Conservation (phyloP, 2,113 vertebrate genomes). For the Hippocampus barbouri region DNA sequence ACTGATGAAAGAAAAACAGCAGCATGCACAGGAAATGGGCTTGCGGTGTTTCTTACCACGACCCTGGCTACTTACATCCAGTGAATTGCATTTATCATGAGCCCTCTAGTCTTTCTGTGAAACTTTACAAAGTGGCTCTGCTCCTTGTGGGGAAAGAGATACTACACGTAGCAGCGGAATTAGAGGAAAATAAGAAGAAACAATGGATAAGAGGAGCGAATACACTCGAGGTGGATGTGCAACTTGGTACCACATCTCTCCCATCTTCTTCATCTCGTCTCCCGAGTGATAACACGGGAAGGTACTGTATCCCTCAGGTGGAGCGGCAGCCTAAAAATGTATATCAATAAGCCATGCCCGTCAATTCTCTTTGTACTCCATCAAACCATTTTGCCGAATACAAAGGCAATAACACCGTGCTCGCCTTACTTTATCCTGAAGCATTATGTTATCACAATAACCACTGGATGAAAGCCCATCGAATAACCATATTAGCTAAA, state of each 20-base stretch:
- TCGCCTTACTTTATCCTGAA: slow-evolving; percentile 4
- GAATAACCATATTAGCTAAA: neutral
- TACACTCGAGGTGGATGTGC: slow-evolving; percentile 12
- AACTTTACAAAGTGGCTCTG: slow-evolving; percentile 43
- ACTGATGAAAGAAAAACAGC: slow-evolving; percentile 37
- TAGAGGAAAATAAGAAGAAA: slow-evolving; percentile 33
- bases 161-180: slow-evolving; percentile 44
- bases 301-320: slow-evolving; percentile 9
- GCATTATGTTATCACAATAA: neutral
- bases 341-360: slow-evolving; percentile 35
- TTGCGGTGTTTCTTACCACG: slow-evolving; percentile 37
- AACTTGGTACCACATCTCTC: slow-evolving; percentile 10
- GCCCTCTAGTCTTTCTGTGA: slow-evolving; percentile 48
- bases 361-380: neutral
- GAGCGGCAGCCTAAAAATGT: slow-evolving; percentile 26
- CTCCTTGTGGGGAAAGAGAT: slow-evolving; percentile 46
- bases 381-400: slow-evolving; percentile 9
- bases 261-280: slow-evolving; percentile 50
- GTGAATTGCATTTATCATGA: slow-evolving; percentile 52
- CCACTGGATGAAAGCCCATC: neutral
- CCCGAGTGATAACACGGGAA: slow-evolving; percentile 53
- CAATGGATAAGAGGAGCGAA: slow-evolving; percentile 8
- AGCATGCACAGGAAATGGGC: slow-evolving; percentile 54
- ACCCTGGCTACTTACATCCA: slow-evolving; percentile 51
- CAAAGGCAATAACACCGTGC: neutral